Conservation (phyloP, 2,888 invertebrate species). For the Dynastes tityus region DNA sequence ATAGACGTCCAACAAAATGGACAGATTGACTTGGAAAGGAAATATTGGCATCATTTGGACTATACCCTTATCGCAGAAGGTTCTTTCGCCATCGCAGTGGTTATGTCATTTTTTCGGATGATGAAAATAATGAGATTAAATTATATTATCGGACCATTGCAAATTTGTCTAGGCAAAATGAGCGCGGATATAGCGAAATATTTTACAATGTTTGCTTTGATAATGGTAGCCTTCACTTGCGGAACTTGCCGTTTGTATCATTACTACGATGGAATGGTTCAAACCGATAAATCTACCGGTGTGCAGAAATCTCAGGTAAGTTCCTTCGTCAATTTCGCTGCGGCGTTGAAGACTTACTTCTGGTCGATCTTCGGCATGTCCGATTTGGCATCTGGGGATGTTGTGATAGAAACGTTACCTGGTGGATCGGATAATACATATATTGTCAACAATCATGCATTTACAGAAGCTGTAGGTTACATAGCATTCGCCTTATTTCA, state of each 20-base stretch:
- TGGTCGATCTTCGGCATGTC: conserved; percentile 82
- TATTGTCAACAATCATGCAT: conserved; percentile 74
- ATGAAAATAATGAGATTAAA: conserved; percentile 78
- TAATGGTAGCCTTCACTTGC: conserved; percentile 75
- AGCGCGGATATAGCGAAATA: conserved; percentile 78
- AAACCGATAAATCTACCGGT: conserved; percentile 73
- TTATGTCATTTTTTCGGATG: conserved; percentile 78
- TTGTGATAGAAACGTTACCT: conserved; percentile 76
- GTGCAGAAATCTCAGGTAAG: conserved; percentile 73
- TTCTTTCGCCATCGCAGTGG: conserved; percentile 77
- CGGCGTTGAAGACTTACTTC: conserved; percentile 78
- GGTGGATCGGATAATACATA: conserved; percentile 70
- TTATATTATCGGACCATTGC: conserved; percentile 78
- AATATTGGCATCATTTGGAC: conserved; percentile 79
- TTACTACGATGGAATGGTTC: conserved; percentile 78
- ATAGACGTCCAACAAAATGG: conserved; percentile 71
- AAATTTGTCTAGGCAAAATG: conserved; percentile 81
- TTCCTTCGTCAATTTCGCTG: conserved; percentile 75
- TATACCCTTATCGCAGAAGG: conserved; percentile 79
- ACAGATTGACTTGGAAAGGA: conserved; percentile 73
- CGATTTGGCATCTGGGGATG: conserved; percentile 77
- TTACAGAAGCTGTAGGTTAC: conserved; percentile 80
- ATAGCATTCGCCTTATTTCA: conserved; percentile 80
- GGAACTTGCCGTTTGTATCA: conserved; percentile 78
- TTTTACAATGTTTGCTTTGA: conserved; percentile 75